These are phyloP conservation scores for Enoplosus armatus DNA, from an alignment of 2,797 vertebrate genomes.

Conservation along the genomic window DNA sequence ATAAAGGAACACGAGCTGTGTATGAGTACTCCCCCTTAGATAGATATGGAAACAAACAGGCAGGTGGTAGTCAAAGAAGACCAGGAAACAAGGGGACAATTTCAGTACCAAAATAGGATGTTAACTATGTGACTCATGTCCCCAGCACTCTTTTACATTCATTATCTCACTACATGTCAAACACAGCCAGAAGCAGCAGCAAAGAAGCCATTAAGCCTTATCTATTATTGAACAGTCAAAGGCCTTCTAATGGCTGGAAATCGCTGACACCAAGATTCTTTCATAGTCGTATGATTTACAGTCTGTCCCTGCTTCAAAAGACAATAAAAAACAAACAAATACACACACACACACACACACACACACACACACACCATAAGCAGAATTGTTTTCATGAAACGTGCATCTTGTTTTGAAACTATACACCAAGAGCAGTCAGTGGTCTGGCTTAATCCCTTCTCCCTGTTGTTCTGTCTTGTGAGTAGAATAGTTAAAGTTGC, in stretches of 20 bases:
- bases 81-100: constrained; percentile 23
- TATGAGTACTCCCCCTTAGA: no score
- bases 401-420: constrained; percentile 36
- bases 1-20: neutral
- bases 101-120: constrained; percentile 54
- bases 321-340: constrained; percentile 28
- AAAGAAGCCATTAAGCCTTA: constrained; percentile 80
- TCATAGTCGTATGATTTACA: constrained; percentile 67
- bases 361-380: constrained; percentile 6
- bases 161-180: constrained; percentile 78
- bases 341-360: neutral
- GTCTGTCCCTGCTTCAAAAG: constrained; percentile 44
- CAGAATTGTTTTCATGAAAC: constrained; percentile 39
- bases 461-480: constrained; percentile 51
- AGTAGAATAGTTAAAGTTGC: constrained; percentile 32
- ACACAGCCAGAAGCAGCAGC: constrained; percentile 73
- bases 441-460: constrained; percentile 37
- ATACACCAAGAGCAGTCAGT: constrained; percentile 35
- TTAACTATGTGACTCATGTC: constrained; percentile 63
- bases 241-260: constrained; percentile 77
- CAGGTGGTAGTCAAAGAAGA: constrained; percentile 28
- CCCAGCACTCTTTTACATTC: constrained; percentile 71
- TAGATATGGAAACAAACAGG: constrained; percentile 24
- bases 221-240: constrained; percentile 85
- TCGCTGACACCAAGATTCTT: constrained; percentile 76